Conservation (phyloP, 1,140 invertebrate species). For the Drosophila nigrodunni region DNA sequence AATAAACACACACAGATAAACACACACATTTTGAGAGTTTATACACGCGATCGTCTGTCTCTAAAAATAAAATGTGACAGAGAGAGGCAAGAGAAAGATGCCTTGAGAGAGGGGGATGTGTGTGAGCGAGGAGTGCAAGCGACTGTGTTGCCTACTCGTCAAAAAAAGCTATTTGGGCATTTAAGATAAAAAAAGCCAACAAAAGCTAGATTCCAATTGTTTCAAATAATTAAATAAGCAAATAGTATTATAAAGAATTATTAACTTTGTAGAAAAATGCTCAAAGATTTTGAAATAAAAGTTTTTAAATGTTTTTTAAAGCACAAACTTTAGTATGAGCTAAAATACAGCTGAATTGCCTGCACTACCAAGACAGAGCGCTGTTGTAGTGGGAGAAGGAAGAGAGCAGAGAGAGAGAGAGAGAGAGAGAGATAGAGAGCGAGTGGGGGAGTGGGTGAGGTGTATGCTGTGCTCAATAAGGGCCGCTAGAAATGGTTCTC, state of each 20-base stretch:
- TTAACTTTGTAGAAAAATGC: too few species aligned
- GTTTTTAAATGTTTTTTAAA: too few species aligned
- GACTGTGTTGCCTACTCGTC: too few species aligned
- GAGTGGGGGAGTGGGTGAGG: not conserved
- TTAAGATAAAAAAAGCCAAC: too few species aligned
- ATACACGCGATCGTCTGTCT: conserved; percentile 41
- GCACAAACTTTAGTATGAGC: too few species aligned
- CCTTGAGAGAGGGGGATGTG: not conserved
- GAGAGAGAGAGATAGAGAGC: conserved; percentile 5
- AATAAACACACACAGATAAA: conserved; percentile 20
- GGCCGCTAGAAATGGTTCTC: conserved; percentile 16
- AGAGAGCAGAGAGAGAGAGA: not conserved
- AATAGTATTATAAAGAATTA: too few species aligned
- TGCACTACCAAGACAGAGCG: too few species aligned
- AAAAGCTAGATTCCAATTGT: too few species aligned
- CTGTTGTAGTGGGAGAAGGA: not conserved
- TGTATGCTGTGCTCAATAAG: conserved; percentile 17
- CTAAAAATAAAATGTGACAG: conserved; percentile 48
- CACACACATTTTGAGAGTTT: conserved; percentile 23
- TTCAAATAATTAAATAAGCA: too few species aligned
- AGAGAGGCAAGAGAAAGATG: not conserved
- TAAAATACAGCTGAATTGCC: too few species aligned
- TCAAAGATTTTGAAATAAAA: too few species aligned
- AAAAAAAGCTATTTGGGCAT: too few species aligned
- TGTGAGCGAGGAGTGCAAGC: not conserved